Evolutionary conservation across 1,140 invertebrate species (phyloP), one percentile per base, ranked within the genome.

Genomic region (Drosophila tsacasi): DNA sequence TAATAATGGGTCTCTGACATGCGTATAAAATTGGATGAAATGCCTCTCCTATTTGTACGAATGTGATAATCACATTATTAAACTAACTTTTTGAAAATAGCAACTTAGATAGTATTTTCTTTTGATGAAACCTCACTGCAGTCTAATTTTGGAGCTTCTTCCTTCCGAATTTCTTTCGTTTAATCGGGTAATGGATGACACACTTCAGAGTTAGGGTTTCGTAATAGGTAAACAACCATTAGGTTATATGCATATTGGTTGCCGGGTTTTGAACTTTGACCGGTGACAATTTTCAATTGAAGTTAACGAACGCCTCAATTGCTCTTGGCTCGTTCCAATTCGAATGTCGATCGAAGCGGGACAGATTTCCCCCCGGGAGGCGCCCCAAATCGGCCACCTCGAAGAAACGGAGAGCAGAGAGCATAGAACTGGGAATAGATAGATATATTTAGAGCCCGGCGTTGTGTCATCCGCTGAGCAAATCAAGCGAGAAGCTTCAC

Each of bases 261-360:
- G 47, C 39, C 68, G 27, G 39, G n/a, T 9, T 57, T 9, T 62
- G 79, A 79, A 74, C 85, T 90, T 90, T 90, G 71, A 85, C 79
- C 64, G 13, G 25, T 23, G 40, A 23, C 69, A 85, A 39, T 57
- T 57, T 25, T 57, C 54, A 57, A 90, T 90, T 90, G 60, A 90
- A 81, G 54, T 90, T 90, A 90, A 90, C 76, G 76, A 90, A 85
- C 62, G 71, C 57, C 59, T 82, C 78, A 90, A 90, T 90, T 90
- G 77, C 32, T 39, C 35, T 27, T 23, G 47, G 27, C 23, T 37
- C 57, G 57, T 69, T 46, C 61, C 58, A 76, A 74, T 82, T 79
- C 44, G 35, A 62, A 69, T 58, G 49, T 40, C 58, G 65, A 87
- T 84, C 78, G 61, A 66, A 63, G 30, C 37, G 32, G 59, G 35